Evolutionary conservation across 2,113 vertebrate genomes (phyloP).

Genomic region (Corythaixoides concolor): DNA sequence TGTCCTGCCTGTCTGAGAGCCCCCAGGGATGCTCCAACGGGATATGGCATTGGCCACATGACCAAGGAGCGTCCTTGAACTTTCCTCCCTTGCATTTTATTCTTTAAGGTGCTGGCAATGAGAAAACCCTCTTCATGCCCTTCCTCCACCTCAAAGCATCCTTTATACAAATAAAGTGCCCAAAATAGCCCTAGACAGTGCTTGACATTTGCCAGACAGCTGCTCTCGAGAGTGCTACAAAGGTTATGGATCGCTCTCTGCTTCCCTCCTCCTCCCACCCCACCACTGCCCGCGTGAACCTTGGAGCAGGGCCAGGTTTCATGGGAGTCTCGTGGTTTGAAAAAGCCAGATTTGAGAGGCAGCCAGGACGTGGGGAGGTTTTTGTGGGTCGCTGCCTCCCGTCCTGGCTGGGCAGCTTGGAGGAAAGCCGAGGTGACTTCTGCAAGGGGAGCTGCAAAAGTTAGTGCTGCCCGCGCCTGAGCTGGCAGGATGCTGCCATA

Average conservation of each 20-base stretch:
- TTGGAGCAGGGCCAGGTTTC: constrained; percentile 30
- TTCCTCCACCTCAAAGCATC: constrained; percentile 29
- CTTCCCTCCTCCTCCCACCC: neutral
- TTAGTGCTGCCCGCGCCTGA: neutral
- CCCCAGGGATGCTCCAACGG: neutral
- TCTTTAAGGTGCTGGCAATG: constrained; percentile 25
- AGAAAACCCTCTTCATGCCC: neutral
- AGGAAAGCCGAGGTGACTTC: neutral
- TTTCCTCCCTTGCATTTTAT: neutral
- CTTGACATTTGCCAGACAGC: constrained; percentile 73
- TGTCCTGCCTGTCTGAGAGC: neutral
- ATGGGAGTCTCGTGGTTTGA: neutral
- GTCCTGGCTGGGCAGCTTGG: accelerated
- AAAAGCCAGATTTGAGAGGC: neutral
- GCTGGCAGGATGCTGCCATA: neutral
- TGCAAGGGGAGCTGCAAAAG: neutral
- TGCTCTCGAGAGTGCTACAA: constrained; percentile 60
- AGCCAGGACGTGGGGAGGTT: neutral
- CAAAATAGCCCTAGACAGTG: constrained; percentile 67
- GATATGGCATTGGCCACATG: neutral
- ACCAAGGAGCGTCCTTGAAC: neutral
- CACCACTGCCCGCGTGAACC: neutral
- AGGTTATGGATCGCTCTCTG: constrained; percentile 56
- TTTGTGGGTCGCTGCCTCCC: neutral
- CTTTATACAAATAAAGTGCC: constrained; percentile 66